Evolutionary conservation across 2,888 invertebrate species (phyloP).

Genomic region (Lottia scabra): DNA sequence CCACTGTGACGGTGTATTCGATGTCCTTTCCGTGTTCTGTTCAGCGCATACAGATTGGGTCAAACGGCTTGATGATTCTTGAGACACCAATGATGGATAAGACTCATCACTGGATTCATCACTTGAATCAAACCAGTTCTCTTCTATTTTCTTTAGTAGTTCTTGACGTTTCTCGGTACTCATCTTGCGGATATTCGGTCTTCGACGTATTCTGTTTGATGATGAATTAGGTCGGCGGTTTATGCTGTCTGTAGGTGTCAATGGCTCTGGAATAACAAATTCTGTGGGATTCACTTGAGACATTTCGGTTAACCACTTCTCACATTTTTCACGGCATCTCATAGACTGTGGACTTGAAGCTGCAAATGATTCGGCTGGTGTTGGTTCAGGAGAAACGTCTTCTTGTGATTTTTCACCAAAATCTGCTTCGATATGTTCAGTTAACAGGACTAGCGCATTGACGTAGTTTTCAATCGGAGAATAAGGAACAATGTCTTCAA

Average conservation of each 20-base stretch:
- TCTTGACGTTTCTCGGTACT: background rate
- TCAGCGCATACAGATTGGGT: too few relatives aligned
- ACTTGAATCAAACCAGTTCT: background rate
- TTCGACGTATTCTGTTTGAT: background rate
- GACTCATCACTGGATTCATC: background rate
- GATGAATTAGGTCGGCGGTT: background rate
- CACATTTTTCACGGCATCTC: background rate
- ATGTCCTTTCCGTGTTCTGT: too few relatives aligned
- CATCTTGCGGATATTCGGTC: background rate
- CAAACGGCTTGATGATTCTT: too few relatives aligned
- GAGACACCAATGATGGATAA: too few relatives aligned
- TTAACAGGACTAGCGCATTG: background rate
- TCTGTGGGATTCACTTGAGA: background rate
- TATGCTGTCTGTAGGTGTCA: background rate
- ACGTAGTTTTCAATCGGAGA: background rate
- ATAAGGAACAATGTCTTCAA: background rate
- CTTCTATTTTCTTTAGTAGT: background rate
- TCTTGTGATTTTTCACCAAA: background rate
- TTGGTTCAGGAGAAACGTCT: background rate
- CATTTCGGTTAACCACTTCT: background rate
- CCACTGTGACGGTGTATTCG: too few relatives aligned
- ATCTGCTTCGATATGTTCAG: background rate
- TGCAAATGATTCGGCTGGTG: background rate
- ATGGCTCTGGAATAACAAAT: background rate
- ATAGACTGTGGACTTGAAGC: background rate